Conservation (phyloP, 2,797 vertebrate species). For the Protosalanx chinensis region DNA sequence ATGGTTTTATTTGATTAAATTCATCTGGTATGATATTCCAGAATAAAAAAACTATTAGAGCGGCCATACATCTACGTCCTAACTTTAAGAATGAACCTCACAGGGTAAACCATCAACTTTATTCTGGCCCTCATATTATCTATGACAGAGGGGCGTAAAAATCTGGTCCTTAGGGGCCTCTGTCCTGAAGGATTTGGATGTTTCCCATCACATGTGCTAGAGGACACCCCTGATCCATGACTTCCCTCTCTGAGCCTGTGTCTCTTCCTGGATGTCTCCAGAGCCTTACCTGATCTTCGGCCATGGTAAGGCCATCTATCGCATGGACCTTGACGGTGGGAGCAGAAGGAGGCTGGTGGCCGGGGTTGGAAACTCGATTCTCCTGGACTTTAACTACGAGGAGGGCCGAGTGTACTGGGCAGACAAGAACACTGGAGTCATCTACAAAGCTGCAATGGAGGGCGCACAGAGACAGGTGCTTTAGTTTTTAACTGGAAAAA, state of each 20-base stretch:
- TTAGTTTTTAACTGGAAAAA: background rate
- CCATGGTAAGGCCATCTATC: conserved; percentile 81
- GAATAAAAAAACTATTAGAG: background rate
- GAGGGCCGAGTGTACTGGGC: conserved; percentile 86
- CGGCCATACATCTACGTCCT: too few relatives aligned
- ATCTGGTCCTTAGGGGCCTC: too few relatives aligned
- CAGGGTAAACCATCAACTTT: too few relatives aligned
- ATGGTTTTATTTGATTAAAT: too few relatives aligned
- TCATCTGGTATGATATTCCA: too few relatives aligned
- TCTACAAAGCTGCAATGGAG: conserved; percentile 80
- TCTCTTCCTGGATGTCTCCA: conserved; percentile 65
- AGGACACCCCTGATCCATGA: background rate
- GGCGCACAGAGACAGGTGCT: conserved; percentile 81
- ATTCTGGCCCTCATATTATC: too few relatives aligned
- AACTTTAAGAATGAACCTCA: too few relatives aligned
- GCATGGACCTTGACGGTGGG: conserved; percentile 80
- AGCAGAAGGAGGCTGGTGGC: conserved; percentile 73
- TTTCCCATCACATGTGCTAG: too few relatives aligned
- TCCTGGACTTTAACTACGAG: conserved; percentile 82
- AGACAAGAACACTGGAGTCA: conserved; percentile 73
- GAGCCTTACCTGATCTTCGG: conserved; percentile 85
- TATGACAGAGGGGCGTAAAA: too few relatives aligned
- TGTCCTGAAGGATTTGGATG: too few relatives aligned
- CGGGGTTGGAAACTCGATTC: conserved; percentile 70
- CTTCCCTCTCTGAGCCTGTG: background rate